Percentiles rank a stretch among this genome's conserved stretches.
Evolutionary conservation across 2,888 invertebrate genomes (phyloP).

Genomic region (Neria commutata): DNA sequence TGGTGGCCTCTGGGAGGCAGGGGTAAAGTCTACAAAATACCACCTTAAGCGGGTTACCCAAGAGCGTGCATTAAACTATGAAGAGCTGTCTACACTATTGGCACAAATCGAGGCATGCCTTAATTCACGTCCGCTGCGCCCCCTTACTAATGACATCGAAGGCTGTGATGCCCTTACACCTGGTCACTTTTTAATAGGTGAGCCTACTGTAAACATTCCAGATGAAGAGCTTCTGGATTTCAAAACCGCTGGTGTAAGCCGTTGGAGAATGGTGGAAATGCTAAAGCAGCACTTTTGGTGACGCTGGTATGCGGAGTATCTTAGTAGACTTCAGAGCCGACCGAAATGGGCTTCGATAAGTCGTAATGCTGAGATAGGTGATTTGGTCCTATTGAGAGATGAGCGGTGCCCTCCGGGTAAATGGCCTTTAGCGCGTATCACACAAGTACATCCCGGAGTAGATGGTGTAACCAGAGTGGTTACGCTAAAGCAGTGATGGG

Average conservation of each 20-base stretch:
- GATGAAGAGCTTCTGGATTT: background rate
- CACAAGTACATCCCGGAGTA: conserved; percentile 9
- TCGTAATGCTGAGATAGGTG: background rate
- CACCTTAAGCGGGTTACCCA: conserved; percentile 6
- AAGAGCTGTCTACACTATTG: conserved; percentile 12
- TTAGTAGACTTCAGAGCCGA: background rate
- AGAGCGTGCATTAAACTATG: conserved; percentile 6
- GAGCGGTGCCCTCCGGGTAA: background rate
- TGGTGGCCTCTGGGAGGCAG: conserved; percentile 1
- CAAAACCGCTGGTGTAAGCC: background rate
- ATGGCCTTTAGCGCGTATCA: background rate
- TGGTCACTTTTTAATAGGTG: background rate
- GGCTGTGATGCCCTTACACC: conserved; percentile 14
- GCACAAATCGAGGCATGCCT: conserved; percentile 13
- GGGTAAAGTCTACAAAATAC: conserved; percentile 12
- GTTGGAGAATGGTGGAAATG: conserved; percentile 5
- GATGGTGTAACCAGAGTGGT: conserved; percentile 16
- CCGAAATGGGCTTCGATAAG: background rate
- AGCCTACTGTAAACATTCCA: background rate
- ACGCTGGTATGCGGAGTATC: conserved; percentile 12
- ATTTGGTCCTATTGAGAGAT: background rate
- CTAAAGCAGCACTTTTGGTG: conserved; percentile 15
- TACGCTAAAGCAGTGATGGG: no score
- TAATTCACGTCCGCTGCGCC: conserved; percentile 12
- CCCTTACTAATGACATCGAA: conserved; percentile 2